Evolutionary conservation across 2,888 invertebrate genomes (phyloP), one percentile per base, ranked within the genome.

Genomic region (Eudemis profundana): DNA sequence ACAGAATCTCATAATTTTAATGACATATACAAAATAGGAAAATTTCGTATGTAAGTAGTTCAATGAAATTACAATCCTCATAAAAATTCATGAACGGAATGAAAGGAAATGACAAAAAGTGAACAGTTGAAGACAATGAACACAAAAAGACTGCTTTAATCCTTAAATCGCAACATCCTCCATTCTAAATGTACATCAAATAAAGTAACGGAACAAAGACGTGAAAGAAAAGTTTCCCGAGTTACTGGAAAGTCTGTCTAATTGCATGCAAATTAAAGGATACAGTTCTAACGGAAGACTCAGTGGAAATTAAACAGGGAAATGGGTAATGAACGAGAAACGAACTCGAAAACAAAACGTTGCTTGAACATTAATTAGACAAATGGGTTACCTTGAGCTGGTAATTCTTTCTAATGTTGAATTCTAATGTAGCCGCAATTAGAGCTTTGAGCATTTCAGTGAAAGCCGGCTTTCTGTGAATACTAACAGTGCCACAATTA

Each of bases 251-350:
- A 72, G 72, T 69, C 72, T 69, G 61, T 72, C 68, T 78, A 81
- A 85, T 84, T 81, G 77, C 74, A 82, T 82, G 79, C 75, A 82
- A 85, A 85, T 82, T 81, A 81, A 73, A 78, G 72, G 73, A 66
- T 46, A 61, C 47, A 46, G 69, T 66, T 65, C 69, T 74, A 71
- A 75, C 73, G 72, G 77, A 79, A 69, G 71, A 72, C 71, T 64
- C 67, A 47, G 61, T 59, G 60, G 68, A 70, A 76, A 74, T 71
- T 74, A 70, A 73, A 69, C 40, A 49, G 49, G 50, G 49, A 68
- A 68, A 69, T 68, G 53, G 70, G 68, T 70, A 74, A 75, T 73
- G 69, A 74, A 71, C 66, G 66, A 61, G 67, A 70, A 73, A 70
- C 53, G 60, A 70, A 68, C 63, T 68, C 21, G 40, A 61, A 66